Base-by-base conservation (phyloP, 2,888 invertebrate genomes). In the Calliopum simillimum region DNA sequence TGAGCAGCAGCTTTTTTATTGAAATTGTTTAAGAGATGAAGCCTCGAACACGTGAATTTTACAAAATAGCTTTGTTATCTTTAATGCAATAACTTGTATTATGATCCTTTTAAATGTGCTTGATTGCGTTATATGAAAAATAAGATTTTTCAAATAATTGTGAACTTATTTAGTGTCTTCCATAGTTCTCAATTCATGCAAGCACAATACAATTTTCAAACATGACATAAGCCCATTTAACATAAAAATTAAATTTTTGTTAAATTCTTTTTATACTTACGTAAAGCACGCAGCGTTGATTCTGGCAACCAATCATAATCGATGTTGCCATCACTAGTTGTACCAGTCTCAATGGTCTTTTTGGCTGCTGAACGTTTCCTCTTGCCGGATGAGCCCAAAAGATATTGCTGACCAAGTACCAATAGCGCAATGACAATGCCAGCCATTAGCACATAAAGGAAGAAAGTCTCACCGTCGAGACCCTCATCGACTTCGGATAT, bases 241-340 rank as follows among this genome's bases (percentile, higher is more conserved):
- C 8, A 59, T 53, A 43, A 11, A 5, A 41, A 3, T 41, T 14
- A 33, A 43, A 41, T 2, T 14, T 14, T 11, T n/a, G n/a, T n/a
- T 8, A 33, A 33, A 8, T 33, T 4, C 33, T 33, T 33, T 8
- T 43, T 25, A 33, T 46, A 77, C 94, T 91, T 88, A 96, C 95
- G 95, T 77, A 95, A 88, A 84, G 90, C 91, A 78, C 93, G 92
- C 65, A 96, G 89, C 74, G 94, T 94, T 86, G 97, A 95, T 82
- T 94, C 93, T 51, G 99, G 99, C 82, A 99, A 89, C 99, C 99
- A 99, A 79, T 99, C 98, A 82, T 96, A 98, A 87, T 99, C 99
- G 4, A 99, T 96, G 86, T 97, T 96, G 79, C 93, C 91, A 71
- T 92, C 93, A 80, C 92, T 94, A 72, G 91, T 90, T 0, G 98